Evolutionary conservation across 2,113 vertebrate genomes (phyloP).

Genomic region (Empidonax alnorum): DNA sequence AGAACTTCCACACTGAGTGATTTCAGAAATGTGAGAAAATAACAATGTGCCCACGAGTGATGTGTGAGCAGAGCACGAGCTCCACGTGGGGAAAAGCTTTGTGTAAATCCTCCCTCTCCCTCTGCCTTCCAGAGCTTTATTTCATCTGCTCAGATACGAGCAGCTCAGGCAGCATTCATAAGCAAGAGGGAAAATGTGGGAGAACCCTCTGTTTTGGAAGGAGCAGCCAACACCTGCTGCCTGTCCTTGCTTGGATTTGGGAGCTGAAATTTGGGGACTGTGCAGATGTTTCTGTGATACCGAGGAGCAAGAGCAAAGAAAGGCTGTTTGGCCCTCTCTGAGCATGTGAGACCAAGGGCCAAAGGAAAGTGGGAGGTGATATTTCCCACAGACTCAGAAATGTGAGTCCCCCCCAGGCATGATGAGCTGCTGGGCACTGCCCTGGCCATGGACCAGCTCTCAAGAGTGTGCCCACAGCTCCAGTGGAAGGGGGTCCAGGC

Average conservation of each 20-base stretch:
- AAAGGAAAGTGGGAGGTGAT: background rate
- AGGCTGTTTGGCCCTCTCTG: background rate
- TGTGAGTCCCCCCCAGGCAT: background rate
- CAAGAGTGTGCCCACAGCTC: background rate
- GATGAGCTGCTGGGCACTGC: background rate
- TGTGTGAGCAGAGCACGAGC: background rate
- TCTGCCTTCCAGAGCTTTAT: background rate
- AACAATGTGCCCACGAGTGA: background rate
- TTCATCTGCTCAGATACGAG: background rate
- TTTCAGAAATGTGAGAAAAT: background rate
- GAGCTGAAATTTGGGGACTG: background rate
- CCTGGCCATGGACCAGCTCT: fast-evolving
- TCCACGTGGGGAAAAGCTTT: background rate
- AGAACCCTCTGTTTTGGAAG: background rate
- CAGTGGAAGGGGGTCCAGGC: too few relatives aligned
- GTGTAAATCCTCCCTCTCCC: background rate
- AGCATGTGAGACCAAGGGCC: background rate
- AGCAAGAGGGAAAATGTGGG: background rate
- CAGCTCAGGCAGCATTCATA: background rate
- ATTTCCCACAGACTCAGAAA: background rate
- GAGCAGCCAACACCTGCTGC: background rate
- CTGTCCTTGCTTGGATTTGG: background rate
- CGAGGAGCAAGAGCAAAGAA: background rate
- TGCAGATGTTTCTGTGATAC: background rate
- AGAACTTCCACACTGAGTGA: background rate